phyloP scores from a whole-genome alignment of 2,113 vertebrate species.

The Antechinus flavipes region DNA sequence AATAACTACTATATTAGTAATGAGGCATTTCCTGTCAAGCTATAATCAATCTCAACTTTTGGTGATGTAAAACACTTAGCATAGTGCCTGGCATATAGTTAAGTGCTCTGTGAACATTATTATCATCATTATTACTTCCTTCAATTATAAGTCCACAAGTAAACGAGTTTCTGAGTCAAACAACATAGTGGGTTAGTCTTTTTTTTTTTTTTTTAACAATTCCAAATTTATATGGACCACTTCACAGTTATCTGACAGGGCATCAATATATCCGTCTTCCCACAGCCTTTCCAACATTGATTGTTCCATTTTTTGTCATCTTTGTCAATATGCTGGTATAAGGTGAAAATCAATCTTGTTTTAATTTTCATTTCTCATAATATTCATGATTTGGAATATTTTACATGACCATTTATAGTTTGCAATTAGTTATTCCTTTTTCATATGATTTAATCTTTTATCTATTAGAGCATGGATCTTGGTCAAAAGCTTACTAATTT shows the following conservation, averaged over 20 bases:
- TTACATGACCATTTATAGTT: background rate
- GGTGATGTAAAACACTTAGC: background rate
- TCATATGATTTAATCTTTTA: background rate
- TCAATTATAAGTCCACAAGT: background rate
- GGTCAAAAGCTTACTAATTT: background rate
- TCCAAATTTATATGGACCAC: background rate
- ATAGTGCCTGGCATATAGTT: background rate
- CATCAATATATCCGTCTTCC: background rate
- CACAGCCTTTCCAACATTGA: background rate
- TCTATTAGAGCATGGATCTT: background rate
- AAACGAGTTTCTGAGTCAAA: background rate
- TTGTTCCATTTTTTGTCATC: background rate
- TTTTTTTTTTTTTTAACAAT: background rate
- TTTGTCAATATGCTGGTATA: background rate
- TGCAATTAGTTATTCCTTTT: background rate
- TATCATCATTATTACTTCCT: background rate
- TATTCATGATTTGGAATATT: background rate
- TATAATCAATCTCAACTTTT: background rate
- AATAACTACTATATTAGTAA: background rate
- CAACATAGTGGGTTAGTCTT: background rate
- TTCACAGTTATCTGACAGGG: background rate
- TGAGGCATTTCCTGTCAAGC: background rate
- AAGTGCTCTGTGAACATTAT: background rate
- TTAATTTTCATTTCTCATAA: background rate
- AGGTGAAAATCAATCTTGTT: background rate